Percentiles rank a stretch among this genome's conserved stretches.
Evolutionary conservation across 2,888 invertebrate species (phyloP).

Genomic region (Stenotaenia linearis): DNA sequence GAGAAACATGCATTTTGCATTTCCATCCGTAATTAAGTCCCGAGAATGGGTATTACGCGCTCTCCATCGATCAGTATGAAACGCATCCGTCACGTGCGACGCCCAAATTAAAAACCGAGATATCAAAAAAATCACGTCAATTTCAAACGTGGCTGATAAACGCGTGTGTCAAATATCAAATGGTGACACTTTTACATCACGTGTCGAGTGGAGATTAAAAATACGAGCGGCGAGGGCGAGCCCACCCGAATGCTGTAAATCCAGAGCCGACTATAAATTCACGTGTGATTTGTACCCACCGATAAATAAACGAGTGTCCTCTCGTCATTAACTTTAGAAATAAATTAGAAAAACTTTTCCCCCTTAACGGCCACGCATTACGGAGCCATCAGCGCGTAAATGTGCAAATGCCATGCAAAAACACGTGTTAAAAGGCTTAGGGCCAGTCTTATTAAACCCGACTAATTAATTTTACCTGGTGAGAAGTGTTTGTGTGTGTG

Average conservation of each 20-base stretch:
- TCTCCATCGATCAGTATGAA: neutral
- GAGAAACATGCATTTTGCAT: neutral
- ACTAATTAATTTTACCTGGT: too few species aligned
- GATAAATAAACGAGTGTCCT: neutral
- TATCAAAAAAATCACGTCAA: neutral
- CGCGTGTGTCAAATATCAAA: neutral
- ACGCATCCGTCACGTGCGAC: neutral
- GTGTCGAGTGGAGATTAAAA: neutral
- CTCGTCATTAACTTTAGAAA: neutral
- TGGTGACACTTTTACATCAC: neutral
- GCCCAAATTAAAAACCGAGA: neutral
- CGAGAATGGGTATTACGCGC: neutral
- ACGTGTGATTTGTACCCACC: neutral
- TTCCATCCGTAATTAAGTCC: neutral
- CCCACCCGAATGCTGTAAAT: conserved; percentile 1
- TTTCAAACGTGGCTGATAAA: neutral
- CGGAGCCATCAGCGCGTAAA: too few species aligned
- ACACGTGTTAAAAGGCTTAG: too few species aligned
- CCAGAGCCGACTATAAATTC: neutral
- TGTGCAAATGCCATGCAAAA: too few species aligned
- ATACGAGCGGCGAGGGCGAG: neutral
- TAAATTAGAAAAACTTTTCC: neutral
- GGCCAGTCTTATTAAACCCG: too few species aligned
- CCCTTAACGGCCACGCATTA: too few species aligned
- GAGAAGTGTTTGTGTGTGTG: neutral